Evolutionary conservation across 2,797 vertebrate genomes (phyloP).

Genomic region (Sebastes vulpes): DNA sequence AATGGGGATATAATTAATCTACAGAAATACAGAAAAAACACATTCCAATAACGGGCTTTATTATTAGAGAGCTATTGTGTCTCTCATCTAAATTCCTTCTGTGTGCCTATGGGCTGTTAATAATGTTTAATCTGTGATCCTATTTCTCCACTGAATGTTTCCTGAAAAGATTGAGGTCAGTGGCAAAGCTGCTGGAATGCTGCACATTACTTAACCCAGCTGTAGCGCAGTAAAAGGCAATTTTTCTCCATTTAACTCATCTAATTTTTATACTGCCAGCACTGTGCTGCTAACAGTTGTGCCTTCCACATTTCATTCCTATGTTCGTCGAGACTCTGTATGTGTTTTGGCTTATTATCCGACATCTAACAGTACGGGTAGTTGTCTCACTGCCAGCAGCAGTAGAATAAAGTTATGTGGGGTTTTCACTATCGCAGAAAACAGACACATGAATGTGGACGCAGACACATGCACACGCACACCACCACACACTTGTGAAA

Average conservation of each 20-base stretch:
- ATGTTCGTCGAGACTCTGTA: conserved; percentile 19
- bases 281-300: conserved; percentile 21
- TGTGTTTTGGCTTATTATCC: conserved; percentile 59
- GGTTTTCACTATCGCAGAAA: conserved; percentile 34
- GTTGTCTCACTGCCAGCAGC: conserved; percentile 37
- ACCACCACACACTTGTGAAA: conserved; percentile 50
- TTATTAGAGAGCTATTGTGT: conserved; percentile 43
- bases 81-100: conserved; percentile 48
- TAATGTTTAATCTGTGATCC: conserved; percentile 73
- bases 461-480: conserved; percentile 5
- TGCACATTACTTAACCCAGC: conserved; percentile 61
- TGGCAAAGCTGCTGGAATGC: conserved; percentile 70
- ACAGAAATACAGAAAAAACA: conserved; percentile 15
- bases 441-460: conserved; percentile 37
- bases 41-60: conserved; percentile 30
- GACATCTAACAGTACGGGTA: conserved; percentile 44
- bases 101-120: conserved; percentile 50
- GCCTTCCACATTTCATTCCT: conserved; percentile 37
- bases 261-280: conserved; percentile 38
- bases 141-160: conserved; percentile 68
- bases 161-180: conserved; percentile 80
- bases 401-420: conserved; percentile 31
- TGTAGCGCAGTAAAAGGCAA: conserved; percentile 50
- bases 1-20: conserved; percentile 48
- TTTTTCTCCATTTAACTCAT: conserved; percentile 52